A percentile compares a stretch with the other conserved stretches of the same genome.
phyloP scores from a whole-genome alignment of 2,797 vertebrate genomes.

The Dromococcyx pavoninus region DNA sequence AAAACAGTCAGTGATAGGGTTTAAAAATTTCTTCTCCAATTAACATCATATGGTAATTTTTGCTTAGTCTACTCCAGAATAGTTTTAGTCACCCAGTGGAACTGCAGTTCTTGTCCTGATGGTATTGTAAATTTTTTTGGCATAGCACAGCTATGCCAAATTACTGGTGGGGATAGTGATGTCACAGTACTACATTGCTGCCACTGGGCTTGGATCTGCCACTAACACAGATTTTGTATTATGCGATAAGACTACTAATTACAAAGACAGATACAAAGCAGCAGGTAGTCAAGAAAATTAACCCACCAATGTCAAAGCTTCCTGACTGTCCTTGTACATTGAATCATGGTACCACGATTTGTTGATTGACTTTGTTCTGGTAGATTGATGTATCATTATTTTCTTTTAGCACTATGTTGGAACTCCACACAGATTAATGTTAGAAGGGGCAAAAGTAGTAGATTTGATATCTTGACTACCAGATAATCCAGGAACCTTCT shows the following conservation, averaged over 20 bases:
- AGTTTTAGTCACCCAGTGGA: neutral
- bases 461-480: neutral
- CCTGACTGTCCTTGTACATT: neutral
- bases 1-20: neutral
- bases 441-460: neutral
- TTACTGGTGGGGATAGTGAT: neutral
- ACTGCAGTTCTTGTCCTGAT: neutral
- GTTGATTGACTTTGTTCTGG: neutral
- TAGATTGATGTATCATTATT: neutral
- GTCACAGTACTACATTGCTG: neutral
- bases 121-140: neutral
- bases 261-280: neutral
- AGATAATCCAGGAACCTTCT: neutral
- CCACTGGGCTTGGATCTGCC: neutral
- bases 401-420: neutral
- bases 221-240: neutral
- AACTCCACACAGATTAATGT: neutral
- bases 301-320: neutral
- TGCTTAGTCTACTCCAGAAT: neutral
- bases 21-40: neutral
- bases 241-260: neutral
- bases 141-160: neutral
- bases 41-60: neutral
- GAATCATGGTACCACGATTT: neutral
- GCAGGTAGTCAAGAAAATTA: neutral